A percentile compares a stretch with the other conserved stretches of the same genome.
Conservation (phyloP, 64 coral and sea anemone genomes). For the Acropora yongei region DNA sequence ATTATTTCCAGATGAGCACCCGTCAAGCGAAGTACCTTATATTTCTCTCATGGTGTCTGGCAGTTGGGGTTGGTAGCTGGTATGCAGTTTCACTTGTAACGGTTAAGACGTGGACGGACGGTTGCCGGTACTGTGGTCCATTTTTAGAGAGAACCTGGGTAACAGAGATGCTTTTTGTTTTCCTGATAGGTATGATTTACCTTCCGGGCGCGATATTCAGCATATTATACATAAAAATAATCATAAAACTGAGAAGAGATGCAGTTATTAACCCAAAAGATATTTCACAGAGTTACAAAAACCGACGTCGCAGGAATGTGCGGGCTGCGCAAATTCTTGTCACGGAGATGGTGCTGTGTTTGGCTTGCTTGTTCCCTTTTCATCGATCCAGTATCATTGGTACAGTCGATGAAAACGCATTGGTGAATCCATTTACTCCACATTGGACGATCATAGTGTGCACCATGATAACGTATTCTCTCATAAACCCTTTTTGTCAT, state of each 20-base stretch:
- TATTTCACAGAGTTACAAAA: conserved; percentile 12
- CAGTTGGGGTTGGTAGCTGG: background rate
- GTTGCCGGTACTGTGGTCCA: background rate
- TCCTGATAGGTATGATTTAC: background rate
- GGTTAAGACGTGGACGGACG: background rate
- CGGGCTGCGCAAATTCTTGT: conserved; percentile 59
- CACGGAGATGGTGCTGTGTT: conserved; percentile 12
- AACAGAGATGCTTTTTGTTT: background rate
- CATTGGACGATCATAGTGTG: background rate
- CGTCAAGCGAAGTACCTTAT: background rate
- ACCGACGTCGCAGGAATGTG: conserved; percentile 36
- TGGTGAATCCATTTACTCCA: background rate
- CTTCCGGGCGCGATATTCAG: conserved; percentile 36
- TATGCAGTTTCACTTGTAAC: background rate
- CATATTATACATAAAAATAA: conserved; percentile 5
- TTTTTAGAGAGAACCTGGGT: background rate
- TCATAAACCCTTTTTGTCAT: conserved; percentile 53
- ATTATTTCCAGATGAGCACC: conserved; percentile 42
- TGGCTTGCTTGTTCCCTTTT: conserved; percentile 33
- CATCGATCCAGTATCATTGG: background rate
- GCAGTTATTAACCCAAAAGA: conserved; percentile 2
- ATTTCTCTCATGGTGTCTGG: background rate
- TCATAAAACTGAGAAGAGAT: conserved; percentile 53
- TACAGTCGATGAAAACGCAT: background rate
- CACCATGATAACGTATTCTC: conserved; percentile 28